Conservation (phyloP, 2,113 vertebrate genomes). For the Circaetus cinerascens region DNA sequence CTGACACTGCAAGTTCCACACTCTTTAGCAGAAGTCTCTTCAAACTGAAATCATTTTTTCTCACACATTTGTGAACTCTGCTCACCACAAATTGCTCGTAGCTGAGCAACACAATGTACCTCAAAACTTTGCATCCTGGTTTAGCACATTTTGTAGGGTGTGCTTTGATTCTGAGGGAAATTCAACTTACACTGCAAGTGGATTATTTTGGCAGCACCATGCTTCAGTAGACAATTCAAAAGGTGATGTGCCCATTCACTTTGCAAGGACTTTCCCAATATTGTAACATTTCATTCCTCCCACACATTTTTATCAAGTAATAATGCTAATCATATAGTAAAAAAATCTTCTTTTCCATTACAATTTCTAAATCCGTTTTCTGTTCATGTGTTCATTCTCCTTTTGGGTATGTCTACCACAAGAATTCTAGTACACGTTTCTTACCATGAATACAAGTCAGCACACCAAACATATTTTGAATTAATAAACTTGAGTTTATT, state of each 20-base stretch:
- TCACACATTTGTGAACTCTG: background rate
- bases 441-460: background rate
- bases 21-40: background rate
- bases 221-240: background rate
- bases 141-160: background rate
- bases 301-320: background rate
- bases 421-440: background rate
- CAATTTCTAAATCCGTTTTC: background rate
- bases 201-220: background rate
- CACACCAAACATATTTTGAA: background rate
- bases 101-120: background rate
- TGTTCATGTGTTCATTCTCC: background rate
- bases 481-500: background rate
- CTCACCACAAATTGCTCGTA: background rate
- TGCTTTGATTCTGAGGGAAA: background rate
- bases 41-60: background rate
- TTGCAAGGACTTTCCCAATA: background rate
- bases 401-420: background rate
- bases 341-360: background rate
- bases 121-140: background rate
- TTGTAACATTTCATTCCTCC: background rate
- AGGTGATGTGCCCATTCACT: background rate
- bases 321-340: background rate
- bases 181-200: background rate
- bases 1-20: background rate